Base-by-base conservation (phyloP, 2,888 invertebrate species). In the Halictus quadricinctus region DNA sequence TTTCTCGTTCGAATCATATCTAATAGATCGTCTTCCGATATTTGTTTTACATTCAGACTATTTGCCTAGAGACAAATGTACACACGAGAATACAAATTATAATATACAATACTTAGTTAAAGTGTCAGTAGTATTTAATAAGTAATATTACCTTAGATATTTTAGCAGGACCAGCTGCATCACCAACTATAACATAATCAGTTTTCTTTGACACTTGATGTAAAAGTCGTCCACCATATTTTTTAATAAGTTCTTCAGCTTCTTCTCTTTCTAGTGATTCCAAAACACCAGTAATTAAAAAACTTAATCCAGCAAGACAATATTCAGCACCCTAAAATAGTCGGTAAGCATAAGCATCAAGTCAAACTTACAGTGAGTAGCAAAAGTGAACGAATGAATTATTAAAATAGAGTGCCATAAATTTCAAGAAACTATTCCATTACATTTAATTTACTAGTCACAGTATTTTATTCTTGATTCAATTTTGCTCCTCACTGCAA, bases 261-360 rank as follows among this genome's bases (percentile, higher is more conserved):
- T 98, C 98, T 8, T 98, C 97, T 21, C 97, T 96, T 91, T 98
- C 98, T 89, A 99, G 95, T 0, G 98, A 98, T 92, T 99, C 98
- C 72, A 98, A 95, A 2, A 98, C 97, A 54, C 98, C 99, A 64
- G 98, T 98, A 77, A 98, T 95, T 8, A 98, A 93, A 92, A 98
- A 98, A 7, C 96, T 96, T 80, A 96, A 95, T 78, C 97, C 96
- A 76, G 96, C 96, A 4, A 98, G 95, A 92, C 98, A 98, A 92
- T 96, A 95, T 25, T 96, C 96, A 77, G 96, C 95, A 50, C 98
- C 98, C 97, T 97, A 88, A 94, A 92, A 58, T 58, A n/a, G n/a
- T n/a, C 58, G 4, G 4, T n/a, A 58, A 10, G 10, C 10, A 54
- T 54, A 54, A 54, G n/a, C 54, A 3, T 54, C 54, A 54, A n/a